Evolutionary conservation across 2,888 invertebrate genomes (phyloP), one percentile per base, ranked within the genome.

Genomic region (Entomobrya multifasciata): DNA sequence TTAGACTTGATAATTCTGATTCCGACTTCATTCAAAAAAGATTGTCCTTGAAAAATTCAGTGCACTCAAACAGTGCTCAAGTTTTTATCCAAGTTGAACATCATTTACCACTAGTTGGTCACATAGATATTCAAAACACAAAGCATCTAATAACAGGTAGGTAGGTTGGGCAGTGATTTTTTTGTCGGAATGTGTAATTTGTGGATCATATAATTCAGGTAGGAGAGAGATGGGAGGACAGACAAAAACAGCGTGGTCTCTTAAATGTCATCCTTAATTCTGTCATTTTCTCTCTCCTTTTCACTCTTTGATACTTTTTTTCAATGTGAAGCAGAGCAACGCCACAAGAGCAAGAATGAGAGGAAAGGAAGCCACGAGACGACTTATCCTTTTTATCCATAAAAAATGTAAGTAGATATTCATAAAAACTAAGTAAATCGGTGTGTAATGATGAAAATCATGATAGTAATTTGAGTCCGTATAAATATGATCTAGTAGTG

Each of bases 181-280:
- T 87, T 87, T 81, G 81, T 87, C 81, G 81, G 86, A 87, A 87
- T 87, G 84, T 84, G 87, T 88, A 88, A 88, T 88, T 88, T 88
- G 87, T 87, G 87, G 84, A 84, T 88, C 87, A 84, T 88, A 88
- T 87, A 88, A 88, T 88, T 87, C 81, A 87, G 87, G 57, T 81
- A 67, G 85, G 78, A 81, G 27, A 85, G 60, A 70, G 74, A 77
- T 87, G 86, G 80, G 78, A 81, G 87, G 84, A 84, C 80, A 87
- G 81, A 88, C 72, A 60, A 80, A 87, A 84, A 80, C 88, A 88
- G 88, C 88, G 84, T 88, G 88, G 83, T 84, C 78, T 84, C 88
- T 80, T 81, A 83, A 88, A 88, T 88, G 87, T 88, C 88, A 87
- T 88, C 85, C 85, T 88, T 86, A 88, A 88, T 88, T 79, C 86